A percentile compares a stretch with the other conserved stretches of the same genome.
These are phyloP conservation scores for Thalassophryne amazonica DNA, from an alignment of 2,797 vertebrate species.

Conservation along the genomic window DNA sequence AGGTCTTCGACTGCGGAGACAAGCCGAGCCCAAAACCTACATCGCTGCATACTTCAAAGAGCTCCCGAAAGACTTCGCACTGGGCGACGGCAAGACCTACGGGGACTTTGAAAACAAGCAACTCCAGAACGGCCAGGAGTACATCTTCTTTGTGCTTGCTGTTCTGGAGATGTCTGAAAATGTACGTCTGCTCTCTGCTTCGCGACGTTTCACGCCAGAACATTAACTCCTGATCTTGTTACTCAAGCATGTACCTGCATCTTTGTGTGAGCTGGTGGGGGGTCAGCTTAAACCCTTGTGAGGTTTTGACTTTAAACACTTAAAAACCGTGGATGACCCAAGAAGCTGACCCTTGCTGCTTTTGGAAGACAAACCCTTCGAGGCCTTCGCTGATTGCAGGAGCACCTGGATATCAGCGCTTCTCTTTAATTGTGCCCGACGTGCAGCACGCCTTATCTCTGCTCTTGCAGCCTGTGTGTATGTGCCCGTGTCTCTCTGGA, in stretches of 20 bases:
- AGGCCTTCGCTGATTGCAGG: slow-evolving; percentile 67
- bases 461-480: slow-evolving; percentile 64
- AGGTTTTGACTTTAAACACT: slow-evolving; percentile 41
- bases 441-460: slow-evolving; percentile 73
- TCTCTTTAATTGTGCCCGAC: slow-evolving; percentile 76
- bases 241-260: slow-evolving; percentile 1
- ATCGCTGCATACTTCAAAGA: slow-evolving; percentile 95
- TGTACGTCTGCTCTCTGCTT: slow-evolving; percentile 75
- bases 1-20: slow-evolving; percentile 88
- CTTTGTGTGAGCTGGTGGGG: neutral
- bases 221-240: slow-evolving; percentile 12
- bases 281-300: slow-evolving; percentile 21
- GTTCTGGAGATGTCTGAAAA: slow-evolving; percentile 95
- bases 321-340: slow-evolving; percentile 32
- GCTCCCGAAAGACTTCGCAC: slow-evolving; percentile 92
- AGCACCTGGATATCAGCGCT: slow-evolving; percentile 63
- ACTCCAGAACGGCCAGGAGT: slow-evolving; percentile 94
- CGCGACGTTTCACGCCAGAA: neutral
- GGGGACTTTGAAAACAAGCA: slow-evolving; percentile 96
- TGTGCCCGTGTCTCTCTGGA: slow-evolving; percentile 48
- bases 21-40: slow-evolving; percentile 92
- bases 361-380: slow-evolving; percentile 60
- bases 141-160: slow-evolving; percentile 95
- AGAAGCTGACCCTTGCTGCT: slow-evolving; percentile 56
- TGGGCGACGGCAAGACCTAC: slow-evolving; percentile 92